Evolutionary conservation across 2,888 invertebrate species (phyloP).

Genomic region (Thymelicus acteon): DNA sequence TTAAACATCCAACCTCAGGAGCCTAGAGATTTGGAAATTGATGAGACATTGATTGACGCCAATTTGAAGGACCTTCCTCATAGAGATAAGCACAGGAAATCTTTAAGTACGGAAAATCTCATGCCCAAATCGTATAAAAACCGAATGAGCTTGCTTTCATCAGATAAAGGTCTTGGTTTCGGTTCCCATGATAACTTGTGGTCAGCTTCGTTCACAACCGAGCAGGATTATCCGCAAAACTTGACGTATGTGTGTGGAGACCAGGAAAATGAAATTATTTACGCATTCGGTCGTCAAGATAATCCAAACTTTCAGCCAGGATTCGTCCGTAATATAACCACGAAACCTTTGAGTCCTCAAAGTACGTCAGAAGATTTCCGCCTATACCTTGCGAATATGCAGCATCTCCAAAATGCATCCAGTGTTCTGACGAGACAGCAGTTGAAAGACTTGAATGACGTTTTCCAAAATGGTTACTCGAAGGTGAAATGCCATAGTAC

Average conservation of each 20-base stretch:
- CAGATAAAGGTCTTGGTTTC: conserved; percentile 65
- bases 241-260: conserved; percentile 77
- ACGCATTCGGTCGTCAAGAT: conserved; percentile 75
- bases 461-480: conserved; percentile 84
- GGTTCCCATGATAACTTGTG: conserved; percentile 82
- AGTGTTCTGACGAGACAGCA: conserved; percentile 86
- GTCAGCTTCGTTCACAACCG: conserved; percentile 69
- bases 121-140: conserved; percentile 80
- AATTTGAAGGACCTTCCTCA: conserved; percentile 70
- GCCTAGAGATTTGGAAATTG: conserved; percentile 77
- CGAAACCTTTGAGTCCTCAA: conserved; percentile 87
- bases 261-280: conserved; percentile 80
- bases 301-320: conserved; percentile 65
- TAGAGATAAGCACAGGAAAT: conserved; percentile 80
- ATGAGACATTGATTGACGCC: conserved; percentile 66
- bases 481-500: conserved; percentile 69
- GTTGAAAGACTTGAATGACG: conserved; percentile 83
- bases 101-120: conserved; percentile 86
- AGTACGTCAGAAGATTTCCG: conserved; percentile 89
- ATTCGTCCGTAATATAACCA: conserved; percentile 84
- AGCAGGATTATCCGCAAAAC: conserved; percentile 70
- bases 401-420: conserved; percentile 89
- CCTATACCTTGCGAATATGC: conserved; percentile 89
- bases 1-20: conserved; percentile 82
- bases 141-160: conserved; percentile 63